A percentile compares a stretch with the other conserved stretches of the same genome.
phyloP scores from a whole-genome alignment of 2,797 vertebrate genomes.

The Semotilus atromaculatus region DNA sequence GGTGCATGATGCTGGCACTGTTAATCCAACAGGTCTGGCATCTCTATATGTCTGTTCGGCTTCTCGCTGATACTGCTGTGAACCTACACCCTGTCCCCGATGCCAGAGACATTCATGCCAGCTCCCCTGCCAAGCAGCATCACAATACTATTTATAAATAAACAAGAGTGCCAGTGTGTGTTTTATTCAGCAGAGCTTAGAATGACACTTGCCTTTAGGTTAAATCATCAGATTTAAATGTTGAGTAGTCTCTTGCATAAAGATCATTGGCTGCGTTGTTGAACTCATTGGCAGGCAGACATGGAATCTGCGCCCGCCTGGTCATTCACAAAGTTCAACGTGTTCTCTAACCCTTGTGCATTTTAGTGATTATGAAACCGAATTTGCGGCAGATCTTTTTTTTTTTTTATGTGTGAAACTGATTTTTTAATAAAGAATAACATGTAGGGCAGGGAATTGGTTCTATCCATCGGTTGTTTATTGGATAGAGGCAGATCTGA shows the following conservation, averaged over 20 bases:
- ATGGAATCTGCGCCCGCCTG: not conserved
- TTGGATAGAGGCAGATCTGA: not conserved
- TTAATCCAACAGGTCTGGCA: constrained; percentile 41
- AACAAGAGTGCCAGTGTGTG: constrained; percentile 22
- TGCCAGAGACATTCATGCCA: constrained; percentile 45
- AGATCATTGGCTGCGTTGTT: not conserved
- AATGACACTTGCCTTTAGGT: constrained; percentile 2
- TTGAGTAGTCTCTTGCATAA: not conserved
- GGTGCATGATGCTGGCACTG: constrained; percentile 34
- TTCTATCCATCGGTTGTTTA: not conserved
- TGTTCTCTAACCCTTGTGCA: not conserved
- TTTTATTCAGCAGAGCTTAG: constrained; percentile 7
- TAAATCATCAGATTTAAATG: not conserved
- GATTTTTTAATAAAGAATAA: not conserved
- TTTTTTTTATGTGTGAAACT: not conserved
- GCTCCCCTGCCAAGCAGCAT: constrained; percentile 36
- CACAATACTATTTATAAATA: constrained; percentile 43
- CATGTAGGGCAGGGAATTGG: not conserved
- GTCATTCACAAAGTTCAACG: constrained; percentile 7
- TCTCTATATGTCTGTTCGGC: constrained; percentile 48
- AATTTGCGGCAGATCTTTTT: not conserved
- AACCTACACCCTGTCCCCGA: constrained; percentile 26
- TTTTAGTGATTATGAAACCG: not conserved
- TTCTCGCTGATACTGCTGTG: constrained; percentile 33
- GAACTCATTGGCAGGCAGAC: not conserved